Conservation (phyloP, 2,113 vertebrate genomes). For the Bombycilla garrulus region DNA sequence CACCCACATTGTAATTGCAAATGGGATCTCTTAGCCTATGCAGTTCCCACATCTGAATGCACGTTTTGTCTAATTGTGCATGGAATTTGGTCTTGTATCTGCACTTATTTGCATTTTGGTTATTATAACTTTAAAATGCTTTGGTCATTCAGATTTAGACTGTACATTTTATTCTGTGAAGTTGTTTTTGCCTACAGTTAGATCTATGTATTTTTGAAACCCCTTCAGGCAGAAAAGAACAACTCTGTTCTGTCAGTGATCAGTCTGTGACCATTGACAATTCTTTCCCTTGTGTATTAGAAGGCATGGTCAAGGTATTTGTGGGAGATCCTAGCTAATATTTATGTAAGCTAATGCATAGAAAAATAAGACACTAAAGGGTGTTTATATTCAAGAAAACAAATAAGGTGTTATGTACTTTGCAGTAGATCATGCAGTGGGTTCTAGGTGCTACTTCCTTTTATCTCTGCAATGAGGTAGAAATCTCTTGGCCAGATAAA, state of each 20-base stretch:
- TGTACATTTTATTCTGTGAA: not conserved
- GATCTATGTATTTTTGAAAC: not conserved
- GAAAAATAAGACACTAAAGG: not conserved
- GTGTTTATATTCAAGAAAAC: not conserved
- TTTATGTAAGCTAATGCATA: not conserved
- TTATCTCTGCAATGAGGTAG: not conserved
- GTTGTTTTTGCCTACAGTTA: not conserved
- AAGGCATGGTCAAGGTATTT: not conserved
- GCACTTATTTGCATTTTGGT: not conserved
- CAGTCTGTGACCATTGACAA: not conserved
- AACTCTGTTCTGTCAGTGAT: not conserved
- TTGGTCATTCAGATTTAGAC: not conserved
- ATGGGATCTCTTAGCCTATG: not conserved
- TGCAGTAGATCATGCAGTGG: not conserved
- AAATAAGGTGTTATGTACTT: not conserved
- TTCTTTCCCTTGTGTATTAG: not conserved
- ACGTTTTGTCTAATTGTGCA: not conserved
- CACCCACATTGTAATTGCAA: not conserved
- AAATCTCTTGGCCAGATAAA: not conserved
- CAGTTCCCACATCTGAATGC: not conserved
- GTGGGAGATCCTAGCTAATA: not conserved
- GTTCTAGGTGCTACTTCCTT: not conserved
- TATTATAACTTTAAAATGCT: not conserved
- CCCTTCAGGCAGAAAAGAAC: not conserved
- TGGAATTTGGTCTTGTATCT: not conserved